Evolutionary conservation across 2,113 vertebrate genomes (phyloP).

Genomic region (Tyrannus savana): DNA sequence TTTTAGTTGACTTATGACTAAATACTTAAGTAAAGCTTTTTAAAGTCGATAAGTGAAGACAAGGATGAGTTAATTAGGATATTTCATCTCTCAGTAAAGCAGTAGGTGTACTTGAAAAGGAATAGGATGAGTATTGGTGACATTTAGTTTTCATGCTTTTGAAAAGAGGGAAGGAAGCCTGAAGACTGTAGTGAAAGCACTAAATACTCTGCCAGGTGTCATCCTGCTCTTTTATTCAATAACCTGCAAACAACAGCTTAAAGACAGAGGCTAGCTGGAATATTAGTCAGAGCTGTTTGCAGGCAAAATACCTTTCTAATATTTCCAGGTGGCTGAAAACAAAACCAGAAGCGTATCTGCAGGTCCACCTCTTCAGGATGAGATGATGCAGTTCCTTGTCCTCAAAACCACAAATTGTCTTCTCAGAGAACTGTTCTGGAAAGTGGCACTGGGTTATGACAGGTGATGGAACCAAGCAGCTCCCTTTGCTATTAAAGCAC

Average conservation of each 20-base stretch:
- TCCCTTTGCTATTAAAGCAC: not conserved
- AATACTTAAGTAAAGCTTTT: not conserved
- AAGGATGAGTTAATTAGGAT: not conserved
- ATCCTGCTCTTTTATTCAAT: not conserved
- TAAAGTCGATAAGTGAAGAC: not conserved
- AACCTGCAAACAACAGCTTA: not conserved
- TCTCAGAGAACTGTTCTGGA: not conserved
- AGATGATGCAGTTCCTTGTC: not conserved
- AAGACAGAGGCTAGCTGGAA: not conserved
- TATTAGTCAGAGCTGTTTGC: not conserved
- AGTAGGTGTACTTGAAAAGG: not conserved
- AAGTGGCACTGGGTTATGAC: accelerated
- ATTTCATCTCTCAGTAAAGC: not conserved
- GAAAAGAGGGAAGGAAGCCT: not conserved
- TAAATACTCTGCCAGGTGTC: not conserved
- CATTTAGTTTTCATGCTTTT: not conserved
- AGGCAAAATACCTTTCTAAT: not conserved
- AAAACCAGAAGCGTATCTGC: not conserved
- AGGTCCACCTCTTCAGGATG: not conserved
- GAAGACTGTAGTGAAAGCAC: not conserved
- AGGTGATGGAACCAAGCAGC: not conserved
- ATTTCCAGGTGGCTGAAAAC: not conserved
- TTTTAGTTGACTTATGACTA: not conserved
- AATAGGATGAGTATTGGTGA: not conserved
- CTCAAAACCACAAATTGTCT: not conserved